Base-by-base conservation (phyloP, 2,113 vertebrate genomes). In the Sinocyclocheilus grahami region DNA sequence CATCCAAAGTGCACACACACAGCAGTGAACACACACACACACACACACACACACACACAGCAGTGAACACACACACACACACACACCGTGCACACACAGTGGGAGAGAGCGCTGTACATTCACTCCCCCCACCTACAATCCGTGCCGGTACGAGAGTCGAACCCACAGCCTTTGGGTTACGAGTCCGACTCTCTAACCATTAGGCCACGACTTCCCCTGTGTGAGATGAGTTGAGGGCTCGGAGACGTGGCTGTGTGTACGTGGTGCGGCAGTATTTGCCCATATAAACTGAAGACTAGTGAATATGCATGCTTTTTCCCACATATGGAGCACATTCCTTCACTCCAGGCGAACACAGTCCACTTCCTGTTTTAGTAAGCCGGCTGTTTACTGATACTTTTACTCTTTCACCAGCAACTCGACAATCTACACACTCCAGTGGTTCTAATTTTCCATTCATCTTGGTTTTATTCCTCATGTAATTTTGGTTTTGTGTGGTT, bases 251-350 rank as follows among this genome's bases (percentile, higher is more conserved):
- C 75, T 30, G 78, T 79, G 82, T 84, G 82, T 58, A 51, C 63
- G 67, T 84, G 63, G 69, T 53, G 20, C 8, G 13, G 33, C 10
- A 4, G 20, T 55, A 20, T 24, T 58, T 78, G 87, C 91, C 89
- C 89, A 58, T 60, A 60, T 89, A 88, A 91, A 90, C 84, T 80
- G 55, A 46, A 67, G 12, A 51, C 82, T 88, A 63, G 83, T 91
- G 85, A 91, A 87, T 86, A 82, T 89, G 42, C 69, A 58, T 89
- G 80, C 86, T 90, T 89, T 88, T 89, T 88, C 78, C 55, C 80
- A 84, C 87, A 79, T 80, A 65, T 69, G 80, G 76, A 53, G 67
- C 39, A 67, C 87, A 85, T 83, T 85, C 78, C 87, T 86, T 55
- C n/a, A 62, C 80, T 82, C 5, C 0, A 67, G 78, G 83, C 79